Percentiles rank a stretch among this genome's conserved stretches.
Conservation (phyloP, 2,888 invertebrate species). For the Hydropsyche betteni region DNA sequence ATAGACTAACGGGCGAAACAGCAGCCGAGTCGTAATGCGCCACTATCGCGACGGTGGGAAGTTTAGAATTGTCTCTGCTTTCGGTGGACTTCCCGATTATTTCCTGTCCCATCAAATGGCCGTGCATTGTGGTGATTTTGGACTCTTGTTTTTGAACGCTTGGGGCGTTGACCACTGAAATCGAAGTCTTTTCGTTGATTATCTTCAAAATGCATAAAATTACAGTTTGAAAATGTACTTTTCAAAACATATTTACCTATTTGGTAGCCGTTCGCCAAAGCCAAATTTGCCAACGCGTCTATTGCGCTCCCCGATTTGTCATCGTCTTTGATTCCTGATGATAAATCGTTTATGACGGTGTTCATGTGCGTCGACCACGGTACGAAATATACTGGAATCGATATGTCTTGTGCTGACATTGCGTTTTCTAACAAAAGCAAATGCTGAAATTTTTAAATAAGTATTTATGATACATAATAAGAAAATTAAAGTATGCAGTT, state of each 20-base stretch:
- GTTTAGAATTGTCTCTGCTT: slow-evolving; percentile 55
- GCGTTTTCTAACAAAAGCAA: slow-evolving; percentile 82
- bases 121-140: slow-evolving; percentile 87
- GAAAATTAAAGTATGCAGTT: no score
- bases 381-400: slow-evolving; percentile 89
- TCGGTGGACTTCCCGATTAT: slow-evolving; percentile 67
- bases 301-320: slow-evolving; percentile 79
- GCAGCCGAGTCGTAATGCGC: slow-evolving; percentile 95
- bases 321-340: slow-evolving; percentile 72
- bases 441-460: slow-evolving; percentile 64
- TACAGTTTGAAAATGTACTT: not conserved
- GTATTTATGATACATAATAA: no score
- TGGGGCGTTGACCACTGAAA: slow-evolving; percentile 76
- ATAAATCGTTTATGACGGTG: slow-evolving; percentile 79
- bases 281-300: slow-evolving; percentile 83
- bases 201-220: not conserved
- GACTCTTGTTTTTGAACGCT: slow-evolving; percentile 79
- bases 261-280: slow-evolving; percentile 96
- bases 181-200: not conserved
- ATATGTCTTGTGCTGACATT: slow-evolving; percentile 80
- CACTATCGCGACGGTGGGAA: slow-evolving; percentile 89
- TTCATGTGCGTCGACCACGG: slow-evolving; percentile 78
- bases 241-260: slow-evolving; percentile 62
- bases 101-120: slow-evolving; percentile 79
- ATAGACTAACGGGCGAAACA: slow-evolving; percentile 81